phyloP scores from a whole-genome alignment of 2,113 vertebrate genomes.

The Ptilonorhynchus violaceus region DNA sequence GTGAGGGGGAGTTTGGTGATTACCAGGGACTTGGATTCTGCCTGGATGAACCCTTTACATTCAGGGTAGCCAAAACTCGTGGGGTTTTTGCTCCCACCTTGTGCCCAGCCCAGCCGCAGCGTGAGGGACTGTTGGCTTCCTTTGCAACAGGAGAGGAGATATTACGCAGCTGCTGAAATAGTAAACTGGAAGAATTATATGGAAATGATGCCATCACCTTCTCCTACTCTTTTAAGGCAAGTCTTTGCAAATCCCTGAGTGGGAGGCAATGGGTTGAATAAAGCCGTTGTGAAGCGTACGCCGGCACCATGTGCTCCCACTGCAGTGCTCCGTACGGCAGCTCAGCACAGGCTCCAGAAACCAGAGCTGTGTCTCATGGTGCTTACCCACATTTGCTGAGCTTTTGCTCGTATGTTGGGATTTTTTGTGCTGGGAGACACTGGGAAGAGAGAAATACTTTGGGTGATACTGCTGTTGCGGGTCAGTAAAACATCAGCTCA shows the following conservation, averaged over 20 bases:
- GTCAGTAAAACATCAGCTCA: not conserved
- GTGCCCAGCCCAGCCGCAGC: not conserved
- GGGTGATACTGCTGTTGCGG: not conserved
- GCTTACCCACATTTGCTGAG: not conserved
- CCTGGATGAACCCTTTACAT: not conserved
- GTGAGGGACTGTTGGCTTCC: not conserved
- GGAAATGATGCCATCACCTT: slow-evolving; percentile 31
- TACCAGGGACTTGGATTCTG: not conserved
- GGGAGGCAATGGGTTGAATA: slow-evolving; percentile 28
- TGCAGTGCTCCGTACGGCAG: fast-evolving
- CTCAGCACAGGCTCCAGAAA: not conserved
- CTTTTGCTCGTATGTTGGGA: fast-evolving
- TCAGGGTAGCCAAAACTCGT: not conserved
- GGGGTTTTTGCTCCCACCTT: not conserved
- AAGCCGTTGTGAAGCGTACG: not conserved
- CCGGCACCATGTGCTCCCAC: not conserved
- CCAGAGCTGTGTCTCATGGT: not conserved
- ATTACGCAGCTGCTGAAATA: not conserved
- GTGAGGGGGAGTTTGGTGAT: not conserved
- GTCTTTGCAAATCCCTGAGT: not conserved
- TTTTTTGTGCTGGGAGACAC: not conserved
- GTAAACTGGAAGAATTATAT: not conserved
- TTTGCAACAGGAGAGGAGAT: not conserved
- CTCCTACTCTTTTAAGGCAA: slow-evolving; percentile 38
- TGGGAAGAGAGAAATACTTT: not conserved